A percentile compares a stretch with the other conserved stretches of the same genome.
These are phyloP conservation scores for Decapterus maruadsi DNA, from an alignment of 2,797 vertebrate species.

Conservation along the genomic window DNA sequence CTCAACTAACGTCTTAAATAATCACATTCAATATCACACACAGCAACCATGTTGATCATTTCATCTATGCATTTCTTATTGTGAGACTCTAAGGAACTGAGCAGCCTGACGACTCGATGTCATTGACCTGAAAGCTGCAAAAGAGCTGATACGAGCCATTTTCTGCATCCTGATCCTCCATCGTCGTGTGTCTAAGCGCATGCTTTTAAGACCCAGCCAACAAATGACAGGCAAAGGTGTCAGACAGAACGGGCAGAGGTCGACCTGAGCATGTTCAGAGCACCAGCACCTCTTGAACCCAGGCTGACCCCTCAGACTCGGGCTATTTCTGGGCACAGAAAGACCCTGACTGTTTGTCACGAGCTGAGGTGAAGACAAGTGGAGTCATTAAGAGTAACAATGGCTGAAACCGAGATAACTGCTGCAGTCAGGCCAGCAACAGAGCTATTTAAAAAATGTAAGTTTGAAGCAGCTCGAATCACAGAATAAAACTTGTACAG, in stretches of 20 bases:
- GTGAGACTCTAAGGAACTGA: conserved; percentile 3
- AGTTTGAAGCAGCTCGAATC: neutral
- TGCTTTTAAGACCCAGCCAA: neutral
- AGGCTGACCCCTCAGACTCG: conserved; percentile 9
- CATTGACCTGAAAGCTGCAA: neutral
- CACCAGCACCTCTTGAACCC: conserved; percentile 21
- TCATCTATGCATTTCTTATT: neutral
- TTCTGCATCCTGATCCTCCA: neutral
- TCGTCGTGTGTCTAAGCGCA: neutral
- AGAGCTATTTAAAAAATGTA: neutral
- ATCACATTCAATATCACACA: neutral
- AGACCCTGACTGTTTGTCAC: conserved; percentile 1
- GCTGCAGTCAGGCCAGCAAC: neutral
- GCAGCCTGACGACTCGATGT: neutral
- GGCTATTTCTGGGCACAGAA: conserved; percentile 36
- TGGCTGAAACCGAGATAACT: neutral
- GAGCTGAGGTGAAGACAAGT: neutral
- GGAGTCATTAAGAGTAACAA: neutral
- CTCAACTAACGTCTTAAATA: neutral
- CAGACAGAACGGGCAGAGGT: neutral
- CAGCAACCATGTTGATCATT: neutral
- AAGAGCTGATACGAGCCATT: neutral
- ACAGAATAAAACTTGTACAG: neutral
- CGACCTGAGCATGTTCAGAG: neutral
- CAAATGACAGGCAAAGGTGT: neutral